phyloP scores from a whole-genome alignment of 2,797 vertebrate genomes.

The Eremophila alpestris region DNA sequence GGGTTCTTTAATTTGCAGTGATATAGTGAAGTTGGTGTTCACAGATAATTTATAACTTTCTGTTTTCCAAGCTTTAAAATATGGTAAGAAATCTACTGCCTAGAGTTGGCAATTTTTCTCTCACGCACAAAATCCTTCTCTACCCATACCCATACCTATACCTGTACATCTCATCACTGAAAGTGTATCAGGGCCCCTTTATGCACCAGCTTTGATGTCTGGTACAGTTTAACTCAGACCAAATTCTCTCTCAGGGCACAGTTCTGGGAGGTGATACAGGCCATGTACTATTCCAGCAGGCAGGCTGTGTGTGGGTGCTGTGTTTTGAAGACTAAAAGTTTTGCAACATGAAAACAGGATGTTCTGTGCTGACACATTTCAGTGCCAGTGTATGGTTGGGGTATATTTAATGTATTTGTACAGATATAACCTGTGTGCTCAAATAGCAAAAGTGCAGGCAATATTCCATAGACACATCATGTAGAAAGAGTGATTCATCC shows the following conservation, averaged over 20 bases:
- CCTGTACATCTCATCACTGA: rapidly evolving
- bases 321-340: neutral
- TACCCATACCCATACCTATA: rapidly evolving
- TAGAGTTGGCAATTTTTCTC: neutral
- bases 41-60: neutral
- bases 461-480: neutral
- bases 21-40: neutral
- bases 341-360: neutral
- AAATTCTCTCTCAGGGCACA: neutral
- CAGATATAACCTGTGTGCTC: neutral
- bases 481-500: neutral
- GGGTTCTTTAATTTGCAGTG: neutral
- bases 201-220: rapidly evolving
- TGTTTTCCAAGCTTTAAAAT: neutral
- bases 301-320: neutral
- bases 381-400: neutral
- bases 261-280: neutral
- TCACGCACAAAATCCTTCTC: neutral
- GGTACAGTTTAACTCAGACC: neutral
- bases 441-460: neutral
- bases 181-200: neutral
- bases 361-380: neutral
- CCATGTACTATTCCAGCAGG: neutral
- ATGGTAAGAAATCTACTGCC: neutral
- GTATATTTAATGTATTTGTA: neutral